Evolutionary conservation across 2,797 vertebrate species (phyloP), one percentile per base, ranked within the genome.

Genomic region (Gallirallus australis): DNA sequence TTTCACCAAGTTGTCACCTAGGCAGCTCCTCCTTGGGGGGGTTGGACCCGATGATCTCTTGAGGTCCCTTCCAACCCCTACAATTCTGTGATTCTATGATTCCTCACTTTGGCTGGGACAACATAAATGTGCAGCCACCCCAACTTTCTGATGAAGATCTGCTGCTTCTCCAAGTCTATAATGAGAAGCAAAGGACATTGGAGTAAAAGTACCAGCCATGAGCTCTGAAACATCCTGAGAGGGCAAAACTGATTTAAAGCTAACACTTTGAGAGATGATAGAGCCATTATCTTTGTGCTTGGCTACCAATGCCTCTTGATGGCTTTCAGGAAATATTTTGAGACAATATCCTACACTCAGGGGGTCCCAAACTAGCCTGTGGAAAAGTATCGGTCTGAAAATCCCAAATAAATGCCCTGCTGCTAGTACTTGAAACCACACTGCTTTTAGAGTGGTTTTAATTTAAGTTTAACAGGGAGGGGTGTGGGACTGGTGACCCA

Each of bases 361-460:
- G 93, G 89, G 60, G 81, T 93, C 73, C 35, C 71, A 85, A 89
- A 82, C 25, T 35, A 71, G 82, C 63, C 75, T 0, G 0, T 64
- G 85, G 82, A 64, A 72, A 85, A 82, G 42, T 16, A 60, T 37
- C 37, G 50, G 37, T 30, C 64, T 94, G 78, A 63, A 93, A 93
- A 86, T 45, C 40, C 63, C 78, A 70, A 70, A 80, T 54, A 97
- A 92, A 86, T 60, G 60, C 48, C 90, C 88, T 12, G 75, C 86
- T 96, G 90, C 83, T 90, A 57, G 64, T 80, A 64, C 92, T 82
- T 64, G 60, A 93, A 95, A 80, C 68, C 81, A 89, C 53, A 53
- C 53, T 77, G 78, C 47, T 92, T 89, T 72, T 53, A 48, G 82
- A 89, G 64, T 92, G 89, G 81, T 73, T 94, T 97, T 90, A 89